Percentiles rank a stretch among this genome's conserved stretches.
phyloP scores from a whole-genome alignment of 2,113 vertebrate species.

The Chamaea fasciata region DNA sequence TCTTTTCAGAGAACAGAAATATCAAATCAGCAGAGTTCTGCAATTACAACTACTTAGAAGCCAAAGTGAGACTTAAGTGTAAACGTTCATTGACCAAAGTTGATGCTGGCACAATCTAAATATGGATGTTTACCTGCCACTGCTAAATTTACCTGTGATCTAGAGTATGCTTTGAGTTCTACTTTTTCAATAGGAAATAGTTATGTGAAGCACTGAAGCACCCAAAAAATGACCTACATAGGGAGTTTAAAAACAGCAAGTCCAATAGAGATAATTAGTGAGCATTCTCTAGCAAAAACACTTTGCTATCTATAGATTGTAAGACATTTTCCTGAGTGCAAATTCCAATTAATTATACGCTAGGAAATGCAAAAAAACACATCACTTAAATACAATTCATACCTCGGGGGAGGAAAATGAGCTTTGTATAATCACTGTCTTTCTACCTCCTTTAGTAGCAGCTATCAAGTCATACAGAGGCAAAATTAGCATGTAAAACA shows the following conservation, averaged over 20 bases:
- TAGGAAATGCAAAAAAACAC: background rate
- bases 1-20: background rate
- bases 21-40: background rate
- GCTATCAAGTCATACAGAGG: background rate
- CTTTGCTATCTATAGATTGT: background rate
- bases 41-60: background rate
- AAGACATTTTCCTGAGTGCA: background rate
- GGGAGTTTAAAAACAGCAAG: background rate
- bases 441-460: background rate
- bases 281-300: background rate
- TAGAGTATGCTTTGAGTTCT: background rate
- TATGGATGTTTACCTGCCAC: background rate
- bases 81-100: background rate
- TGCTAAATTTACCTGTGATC: background rate
- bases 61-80: background rate
- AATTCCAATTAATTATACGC: background rate
- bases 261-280: background rate
- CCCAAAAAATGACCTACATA: background rate
- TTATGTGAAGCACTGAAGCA: background rate
- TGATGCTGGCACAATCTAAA: background rate
- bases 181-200: background rate
- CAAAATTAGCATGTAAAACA: background rate
- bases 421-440: background rate
- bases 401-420: background rate
- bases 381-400: background rate